Evolutionary conservation across 1,140 invertebrate species (phyloP).

Genomic region (Oryzaephilus surinamensis): DNA sequence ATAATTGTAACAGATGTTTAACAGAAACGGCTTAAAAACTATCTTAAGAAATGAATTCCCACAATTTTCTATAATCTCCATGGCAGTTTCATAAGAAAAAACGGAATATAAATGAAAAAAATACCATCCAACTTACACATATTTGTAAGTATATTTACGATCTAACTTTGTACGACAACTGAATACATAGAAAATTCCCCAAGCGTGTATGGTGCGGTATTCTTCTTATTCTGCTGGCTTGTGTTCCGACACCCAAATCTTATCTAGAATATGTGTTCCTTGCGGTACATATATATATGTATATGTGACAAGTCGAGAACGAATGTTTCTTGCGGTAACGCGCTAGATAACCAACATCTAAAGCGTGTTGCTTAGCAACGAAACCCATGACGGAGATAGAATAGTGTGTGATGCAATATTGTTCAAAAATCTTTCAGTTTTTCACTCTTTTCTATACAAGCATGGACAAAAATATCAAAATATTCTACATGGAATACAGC

Average conservation of each 20-base stretch:
- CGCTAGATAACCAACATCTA: slow-evolving; percentile 26
- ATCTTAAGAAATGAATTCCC: no score
- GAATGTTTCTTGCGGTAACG: slow-evolving; percentile 29
- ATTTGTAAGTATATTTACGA: slow-evolving; percentile 18
- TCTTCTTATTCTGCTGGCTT: no score
- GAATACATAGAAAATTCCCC: slow-evolving; percentile 20
- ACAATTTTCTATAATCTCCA: no score
- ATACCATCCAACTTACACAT: no score
- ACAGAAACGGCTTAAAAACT: no score
- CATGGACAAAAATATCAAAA: slow-evolving; percentile 22
- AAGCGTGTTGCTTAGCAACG: slow-evolving; percentile 21
- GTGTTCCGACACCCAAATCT: slow-evolving; percentile 21
- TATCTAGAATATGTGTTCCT: slow-evolving; percentile 22
- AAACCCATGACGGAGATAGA: background rate
- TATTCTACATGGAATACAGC: slow-evolving; percentile 14
- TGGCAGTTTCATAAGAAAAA: no score
- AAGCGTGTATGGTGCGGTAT: slow-evolving; percentile 9
- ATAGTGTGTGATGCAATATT: slow-evolving; percentile 14
- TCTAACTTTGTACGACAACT: slow-evolving; percentile 14
- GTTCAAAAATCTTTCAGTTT: slow-evolving; percentile 15
- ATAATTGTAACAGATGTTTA: no score
- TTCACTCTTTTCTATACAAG: slow-evolving; percentile 10
- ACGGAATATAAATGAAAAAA: no score
- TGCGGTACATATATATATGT: slow-evolving; percentile 17
- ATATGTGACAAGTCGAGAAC: slow-evolving; percentile 28